Evolutionary conservation across 2,888 invertebrate genomes (phyloP), one percentile per base, ranked within the genome.

Genomic region (Archips crataeganus): DNA sequence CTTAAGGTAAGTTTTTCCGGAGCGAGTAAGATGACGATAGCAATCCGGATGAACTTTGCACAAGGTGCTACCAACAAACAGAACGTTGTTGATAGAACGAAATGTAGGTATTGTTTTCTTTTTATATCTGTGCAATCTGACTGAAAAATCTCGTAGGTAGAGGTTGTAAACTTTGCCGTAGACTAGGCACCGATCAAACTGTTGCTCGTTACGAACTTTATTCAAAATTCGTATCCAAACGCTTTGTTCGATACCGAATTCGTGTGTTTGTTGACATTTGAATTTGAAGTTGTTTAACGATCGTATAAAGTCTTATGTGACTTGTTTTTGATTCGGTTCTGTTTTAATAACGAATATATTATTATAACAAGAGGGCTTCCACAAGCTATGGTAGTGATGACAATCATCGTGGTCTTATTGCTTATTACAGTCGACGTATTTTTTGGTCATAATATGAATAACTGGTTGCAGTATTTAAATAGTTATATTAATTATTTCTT

Each of bases 161-260:
- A 15, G 54, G 34, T 36, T 34, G 65, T 47, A 73, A 73, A 73
- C 68, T 73, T 73, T 11, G 54, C 47, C 54, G 34, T 65, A 64
- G 63, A 73, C 68, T 64, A 73, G 63, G 47, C 51, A 51, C 65
- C 59, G 39, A 73, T 73, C 68, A 68, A 69, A 73, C 68, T 69
- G 59, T 57, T 49, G 68, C 73, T 73, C 73, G 68, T 73, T 73
- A 73, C 49, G 63, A 73, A 73, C 73, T 73, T 73, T 72, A 67
- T 62, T 73, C 68, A 63, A 69, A 68, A 63, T 73, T 69, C 49
- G 68, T 69, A 73, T 73, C 73, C 59, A 57, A 69, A 69, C 68
- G 73, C 73, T 73, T 73, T 73, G 73, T 73, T 73, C 73, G 68
- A 70, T 61, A 54, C 47, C 51, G 42, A 65, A 62, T 68, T 68